phyloP scores from a whole-genome alignment of 2,888 invertebrate genomes.

The Hirtodrosophila duncani region DNA sequence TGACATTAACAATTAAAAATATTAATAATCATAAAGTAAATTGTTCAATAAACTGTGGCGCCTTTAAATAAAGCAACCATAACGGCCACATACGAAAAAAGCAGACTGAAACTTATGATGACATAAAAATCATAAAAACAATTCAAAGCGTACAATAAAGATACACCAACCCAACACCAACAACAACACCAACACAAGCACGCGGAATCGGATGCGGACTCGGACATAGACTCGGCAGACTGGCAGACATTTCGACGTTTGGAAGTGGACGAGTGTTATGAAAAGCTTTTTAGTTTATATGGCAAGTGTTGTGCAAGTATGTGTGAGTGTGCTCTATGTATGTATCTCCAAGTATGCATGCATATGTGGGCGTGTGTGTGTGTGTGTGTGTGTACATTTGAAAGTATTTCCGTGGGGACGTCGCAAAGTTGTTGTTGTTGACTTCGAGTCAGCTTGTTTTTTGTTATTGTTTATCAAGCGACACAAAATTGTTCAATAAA shows the following conservation, averaged over 20 bases:
- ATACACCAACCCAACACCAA: conserved; percentile 34
- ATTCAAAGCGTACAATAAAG: conserved; percentile 76
- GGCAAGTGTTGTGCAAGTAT: conserved; percentile 18
- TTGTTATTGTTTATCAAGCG: conserved; percentile 67
- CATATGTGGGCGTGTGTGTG: conserved; percentile 9
- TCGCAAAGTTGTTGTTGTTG: too few relatives aligned
- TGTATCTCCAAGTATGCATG: neutral
- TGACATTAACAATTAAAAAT: conserved; percentile 72
- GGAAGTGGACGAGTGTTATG: conserved; percentile 10
- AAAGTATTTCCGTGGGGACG: conserved; percentile 51
- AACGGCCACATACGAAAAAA: conserved; percentile 41
- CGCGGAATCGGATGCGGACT: neutral
- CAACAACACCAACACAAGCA: conserved; percentile 6
- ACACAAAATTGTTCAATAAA: conserved; percentile 66
- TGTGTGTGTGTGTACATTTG: conserved; percentile 27
- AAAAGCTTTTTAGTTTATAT: conserved; percentile 44
- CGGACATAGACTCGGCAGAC: too few relatives aligned
- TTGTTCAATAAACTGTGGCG: conserved; percentile 73
- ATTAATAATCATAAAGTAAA: conserved; percentile 72
- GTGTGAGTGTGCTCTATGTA: conserved; percentile 10
- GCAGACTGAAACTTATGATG: conserved; percentile 70
- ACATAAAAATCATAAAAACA: conserved; percentile 77
- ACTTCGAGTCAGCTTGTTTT: conserved; percentile 31
- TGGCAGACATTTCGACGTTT: conserved; percentile 13
- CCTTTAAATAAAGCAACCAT: conserved; percentile 60